Base-by-base conservation (phyloP, 2,113 vertebrate species). In the Acrocephalus kingi region DNA sequence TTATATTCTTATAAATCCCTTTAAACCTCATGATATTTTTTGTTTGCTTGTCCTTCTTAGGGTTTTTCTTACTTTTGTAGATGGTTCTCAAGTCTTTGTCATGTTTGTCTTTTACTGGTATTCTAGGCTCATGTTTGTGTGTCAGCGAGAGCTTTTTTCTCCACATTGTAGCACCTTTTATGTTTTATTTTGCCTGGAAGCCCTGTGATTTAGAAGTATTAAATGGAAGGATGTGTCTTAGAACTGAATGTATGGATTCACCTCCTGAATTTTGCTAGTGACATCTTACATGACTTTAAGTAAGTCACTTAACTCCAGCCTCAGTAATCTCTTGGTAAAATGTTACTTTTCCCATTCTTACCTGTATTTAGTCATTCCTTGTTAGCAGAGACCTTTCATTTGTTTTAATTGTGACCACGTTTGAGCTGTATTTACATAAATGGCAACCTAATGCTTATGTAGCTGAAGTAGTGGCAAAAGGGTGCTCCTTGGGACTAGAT, bases 101-200 rank as follows among this genome's bases (percentile, higher is more conserved):
- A 2, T 4, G 3, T 58, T 86, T 0, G 0, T 48, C 43, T 78
- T 81, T n/a, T 63, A 15, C 13, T 52, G 12, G 3, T 80, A 12
- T 77, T 88, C 39, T 52, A 33, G 51, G 39, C 43, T 48, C 33
- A 63, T 13, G 4, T 41, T 83, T 13, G 1, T 16, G 11, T 59
- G 16, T 73, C 43, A 51, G 54, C 25, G 21, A 91, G 63, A 33
- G 51, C 43, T 87, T 59, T 56, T 56, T 4, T 25, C 16, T 49
- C 37, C 21, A 11, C 2, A 2, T 63, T 84, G 19, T 84, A 64
- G 33, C 15, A 81, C 30, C 12, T 49, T 77, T 39, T 28, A 13
- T 54, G 14, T 68, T 84, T 71, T 27, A 4, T 69, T 63, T 90
- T 90, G 30, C 13, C 31, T 89, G 41, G 41, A 89, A 67, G 2